Evolutionary conservation across 2,113 vertebrate genomes (phyloP).

Genomic region (Leucopternis melanops): DNA sequence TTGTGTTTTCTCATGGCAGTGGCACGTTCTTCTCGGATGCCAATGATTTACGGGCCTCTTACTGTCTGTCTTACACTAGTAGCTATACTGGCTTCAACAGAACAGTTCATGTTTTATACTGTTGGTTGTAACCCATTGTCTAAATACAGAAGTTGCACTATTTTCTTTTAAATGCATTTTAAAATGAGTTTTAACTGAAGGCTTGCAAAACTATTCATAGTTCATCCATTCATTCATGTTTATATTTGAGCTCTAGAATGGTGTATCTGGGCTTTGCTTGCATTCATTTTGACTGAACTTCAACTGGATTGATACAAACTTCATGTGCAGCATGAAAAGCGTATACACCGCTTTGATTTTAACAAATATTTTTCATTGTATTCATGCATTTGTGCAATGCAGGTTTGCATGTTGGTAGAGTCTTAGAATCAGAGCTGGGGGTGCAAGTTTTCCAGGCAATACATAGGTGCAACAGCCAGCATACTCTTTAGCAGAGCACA

Average conservation of each 20-base stretch:
- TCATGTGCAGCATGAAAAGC: background rate
- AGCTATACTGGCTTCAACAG: background rate
- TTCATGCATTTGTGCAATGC: background rate
- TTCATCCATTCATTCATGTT: background rate
- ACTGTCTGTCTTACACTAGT: background rate
- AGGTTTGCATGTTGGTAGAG: background rate
- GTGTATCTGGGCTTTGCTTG: background rate
- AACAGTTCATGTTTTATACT: background rate
- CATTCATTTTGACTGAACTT: background rate
- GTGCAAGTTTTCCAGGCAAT: background rate
- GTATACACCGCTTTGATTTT: background rate
- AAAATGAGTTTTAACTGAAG: background rate
- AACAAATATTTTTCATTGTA: background rate
- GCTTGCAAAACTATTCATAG: background rate
- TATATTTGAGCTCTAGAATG: background rate
- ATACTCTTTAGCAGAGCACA: background rate
- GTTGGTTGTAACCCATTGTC: background rate
- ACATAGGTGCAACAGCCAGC: background rate
- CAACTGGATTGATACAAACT: background rate
- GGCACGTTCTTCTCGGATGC: background rate
- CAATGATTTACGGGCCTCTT: background rate
- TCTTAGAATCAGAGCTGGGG: background rate
- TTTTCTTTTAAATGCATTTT: background rate
- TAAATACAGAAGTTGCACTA: background rate
- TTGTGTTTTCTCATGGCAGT: background rate